A percentile compares a stretch with the other conserved stretches of the same genome.
These are phyloP conservation scores for Dendrocincla fuliginosa DNA, from an alignment of 2,797 vertebrate species.

Conservation along the genomic window DNA sequence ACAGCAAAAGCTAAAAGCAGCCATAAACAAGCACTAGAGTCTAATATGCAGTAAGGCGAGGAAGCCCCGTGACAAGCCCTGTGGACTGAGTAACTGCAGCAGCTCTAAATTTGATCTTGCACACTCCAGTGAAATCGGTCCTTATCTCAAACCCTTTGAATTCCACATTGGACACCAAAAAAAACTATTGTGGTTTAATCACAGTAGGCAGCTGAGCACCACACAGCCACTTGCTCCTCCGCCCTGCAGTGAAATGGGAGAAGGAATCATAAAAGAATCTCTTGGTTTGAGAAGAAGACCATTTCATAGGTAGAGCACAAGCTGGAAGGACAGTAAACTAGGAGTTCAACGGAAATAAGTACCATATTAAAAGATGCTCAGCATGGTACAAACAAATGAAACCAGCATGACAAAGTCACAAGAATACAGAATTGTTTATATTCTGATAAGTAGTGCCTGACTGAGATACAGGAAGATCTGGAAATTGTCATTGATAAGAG, in stretches of 20 bases:
- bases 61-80: not conserved
- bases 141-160: not conserved
- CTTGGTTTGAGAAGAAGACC: not conserved
- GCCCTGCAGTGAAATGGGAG: not conserved
- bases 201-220: not conserved
- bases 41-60: not conserved
- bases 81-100: not conserved
- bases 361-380: not conserved
- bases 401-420: not conserved
- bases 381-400: not conserved
- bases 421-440: not conserved
- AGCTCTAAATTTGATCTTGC: not conserved
- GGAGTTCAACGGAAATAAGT: not conserved
- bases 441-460: not conserved
- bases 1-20: not conserved
- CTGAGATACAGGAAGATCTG: not conserved
- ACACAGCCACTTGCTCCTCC: rapidly evolving
- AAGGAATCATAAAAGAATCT: not conserved
- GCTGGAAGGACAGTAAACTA: not conserved
- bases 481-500: not conserved
- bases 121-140: not conserved
- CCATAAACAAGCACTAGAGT: not conserved
- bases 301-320: not conserved
- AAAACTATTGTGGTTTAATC: not conserved
- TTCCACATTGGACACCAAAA: not conserved